phyloP scores from a whole-genome alignment of 1,140 invertebrate genomes.

The Eufriesea mexicana region DNA sequence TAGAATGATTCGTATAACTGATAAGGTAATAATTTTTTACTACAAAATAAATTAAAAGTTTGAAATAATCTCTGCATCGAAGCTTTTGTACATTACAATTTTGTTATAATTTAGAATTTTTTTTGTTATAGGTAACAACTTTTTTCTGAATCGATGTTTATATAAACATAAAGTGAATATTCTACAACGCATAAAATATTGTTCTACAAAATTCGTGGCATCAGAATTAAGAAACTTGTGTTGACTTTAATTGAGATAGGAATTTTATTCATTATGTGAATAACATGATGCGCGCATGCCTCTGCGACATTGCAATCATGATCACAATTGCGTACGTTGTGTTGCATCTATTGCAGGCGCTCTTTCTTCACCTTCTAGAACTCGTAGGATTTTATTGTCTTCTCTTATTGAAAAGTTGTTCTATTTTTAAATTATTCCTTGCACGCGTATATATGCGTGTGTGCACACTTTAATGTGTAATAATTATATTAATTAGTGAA shows the following conservation, averaged over 20 bases:
- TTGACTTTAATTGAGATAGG: conserved; percentile 10
- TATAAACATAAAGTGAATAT: neutral
- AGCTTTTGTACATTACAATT: neutral
- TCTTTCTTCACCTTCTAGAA: neutral
- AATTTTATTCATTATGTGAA: conserved; percentile 13
- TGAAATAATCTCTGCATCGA: too few species aligned
- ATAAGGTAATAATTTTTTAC: too few species aligned
- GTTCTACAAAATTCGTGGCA: too few species aligned
- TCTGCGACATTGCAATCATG: neutral
- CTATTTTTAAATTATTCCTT: neutral
- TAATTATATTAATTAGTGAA: neutral
- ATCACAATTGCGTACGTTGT: neutral
- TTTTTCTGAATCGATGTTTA: too few species aligned
- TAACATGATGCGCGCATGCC: neutral
- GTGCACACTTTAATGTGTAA: neutral
- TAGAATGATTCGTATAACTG: too few species aligned
- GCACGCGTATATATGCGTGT: neutral
- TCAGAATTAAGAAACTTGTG: neutral
- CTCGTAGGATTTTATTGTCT: neutral
- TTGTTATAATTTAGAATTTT: neutral
- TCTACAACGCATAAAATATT: too few species aligned
- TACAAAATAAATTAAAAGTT: too few species aligned
- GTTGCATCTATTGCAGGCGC: conserved; percentile 22
- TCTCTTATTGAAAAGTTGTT: neutral
- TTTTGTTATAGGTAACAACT: conserved; percentile 12